Evolutionary conservation across 2,888 invertebrate genomes (phyloP), one percentile per base, ranked within the genome.

Genomic region (Neocrepidodera transversa): DNA sequence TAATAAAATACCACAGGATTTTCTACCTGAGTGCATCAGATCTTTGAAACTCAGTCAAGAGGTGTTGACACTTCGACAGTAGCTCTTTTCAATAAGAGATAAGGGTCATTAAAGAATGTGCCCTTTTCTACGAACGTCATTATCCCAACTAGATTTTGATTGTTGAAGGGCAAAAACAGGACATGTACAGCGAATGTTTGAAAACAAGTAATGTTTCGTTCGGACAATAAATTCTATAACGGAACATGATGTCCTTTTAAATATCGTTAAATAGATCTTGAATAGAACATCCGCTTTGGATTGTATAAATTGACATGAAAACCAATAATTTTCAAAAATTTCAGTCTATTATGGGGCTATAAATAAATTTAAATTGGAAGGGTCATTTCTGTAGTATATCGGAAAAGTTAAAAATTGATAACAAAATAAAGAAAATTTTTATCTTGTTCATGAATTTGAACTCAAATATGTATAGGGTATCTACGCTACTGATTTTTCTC

Each of bases 21-120:
- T 59, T 55, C 58, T 60, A 64, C 64, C 62, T 64, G 62, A 43
- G 38, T 38, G 49, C 40, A 20, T 58, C 28, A 10, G 28, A 50
- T 45, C 38, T 45, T 57, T 63, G 50, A 54, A 45, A 45, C 6
- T 55, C 55, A 62, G 64, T 66, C 64, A 64, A 66, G 66, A 66
- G 63, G 66, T 64, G 66, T 66, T 64, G 62, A 66, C 66, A 61
- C 30, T 50, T 55, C 43, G 49, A 63, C 60, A 58, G 63, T 54
- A 54, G 58, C 55, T 51, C 60, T 56, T 56, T 60, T 55, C 32
- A 60, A 60, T 60, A 50, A 43, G 20, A 60, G 62, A 60, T 63
- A 60, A 60, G 63, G 63, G 57, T 48, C 60, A 63, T 59, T 60
- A 63, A 51, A 58, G 58, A 48, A 59, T 56, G 18, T 56, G 40